These are phyloP conservation scores for Bombus affinis DNA, from an alignment of 1,140 invertebrate species.

Conservation along the genomic window DNA sequence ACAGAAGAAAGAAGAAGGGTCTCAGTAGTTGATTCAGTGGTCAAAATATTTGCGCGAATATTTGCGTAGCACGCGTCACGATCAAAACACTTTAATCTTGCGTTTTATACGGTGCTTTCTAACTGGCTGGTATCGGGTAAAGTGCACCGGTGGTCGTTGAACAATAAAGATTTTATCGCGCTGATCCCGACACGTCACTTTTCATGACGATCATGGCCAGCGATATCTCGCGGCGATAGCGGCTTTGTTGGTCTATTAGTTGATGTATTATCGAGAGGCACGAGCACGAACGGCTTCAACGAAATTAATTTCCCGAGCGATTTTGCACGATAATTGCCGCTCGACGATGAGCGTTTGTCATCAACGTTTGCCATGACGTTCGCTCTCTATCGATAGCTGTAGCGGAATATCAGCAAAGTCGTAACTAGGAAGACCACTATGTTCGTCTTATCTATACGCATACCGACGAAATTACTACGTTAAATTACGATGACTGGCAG, in stretches of 20 bases:
- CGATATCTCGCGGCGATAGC: conserved; percentile 40
- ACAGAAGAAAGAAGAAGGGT: neutral
- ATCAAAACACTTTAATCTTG: conserved; percentile 28
- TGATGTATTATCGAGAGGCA: neutral
- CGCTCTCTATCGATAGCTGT: neutral
- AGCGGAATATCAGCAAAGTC: too few relatives aligned
- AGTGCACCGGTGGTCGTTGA: conserved; percentile 35
- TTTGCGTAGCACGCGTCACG: neutral
- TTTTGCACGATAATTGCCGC: neutral
- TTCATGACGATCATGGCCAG: conserved; percentile 22
- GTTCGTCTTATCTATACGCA: neutral
- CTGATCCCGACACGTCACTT: conserved; percentile 30
- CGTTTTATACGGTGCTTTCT: neutral
- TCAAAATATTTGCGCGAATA: conserved; percentile 4
- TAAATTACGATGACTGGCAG: neutral
- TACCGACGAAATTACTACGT: neutral
- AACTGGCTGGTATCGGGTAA: neutral
- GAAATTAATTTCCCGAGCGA: conserved; percentile 24
- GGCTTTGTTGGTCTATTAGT: conserved; percentile 24
- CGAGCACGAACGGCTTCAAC: neutral
- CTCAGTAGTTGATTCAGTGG: neutral
- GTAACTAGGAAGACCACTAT: neutral
- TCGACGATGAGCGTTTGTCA: neutral
- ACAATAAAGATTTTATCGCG: conserved; percentile 43
- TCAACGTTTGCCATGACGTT: neutral